phyloP scores from a whole-genome alignment of 2,797 vertebrate species.

The Melanotaenia parkinsoni region DNA sequence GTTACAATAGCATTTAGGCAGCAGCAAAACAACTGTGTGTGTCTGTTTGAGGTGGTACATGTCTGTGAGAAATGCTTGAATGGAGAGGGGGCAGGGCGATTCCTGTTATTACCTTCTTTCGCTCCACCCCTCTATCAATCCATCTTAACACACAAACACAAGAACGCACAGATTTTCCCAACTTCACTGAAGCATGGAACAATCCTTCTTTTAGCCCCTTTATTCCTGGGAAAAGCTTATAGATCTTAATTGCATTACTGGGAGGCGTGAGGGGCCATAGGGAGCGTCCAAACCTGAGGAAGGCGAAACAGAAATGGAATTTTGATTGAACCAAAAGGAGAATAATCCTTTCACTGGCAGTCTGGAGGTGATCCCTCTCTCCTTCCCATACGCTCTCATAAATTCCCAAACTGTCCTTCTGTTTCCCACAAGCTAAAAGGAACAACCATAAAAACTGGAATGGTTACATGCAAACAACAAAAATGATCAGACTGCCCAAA shows the following conservation, averaged over 20 bases:
- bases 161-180: conserved; percentile 47
- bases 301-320: conserved; percentile 74
- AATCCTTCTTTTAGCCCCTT: conserved; percentile 73
- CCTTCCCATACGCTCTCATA: conserved; percentile 30
- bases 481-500: conserved; percentile 39
- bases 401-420: conserved; percentile 8
- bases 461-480: conserved; percentile 28
- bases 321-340: conserved; percentile 74
- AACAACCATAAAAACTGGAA: conserved; percentile 23
- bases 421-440: conserved; percentile 7
- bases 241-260: conserved; percentile 83
- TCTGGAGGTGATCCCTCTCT: conserved; percentile 57
- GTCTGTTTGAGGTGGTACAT: conserved; percentile 4
- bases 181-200: conserved; percentile 69
- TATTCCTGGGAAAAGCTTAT: conserved; percentile 77
- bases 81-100: conserved; percentile 28
- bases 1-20: conserved; percentile 44
- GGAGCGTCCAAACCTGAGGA: conserved; percentile 49
- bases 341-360: conserved; percentile 72
- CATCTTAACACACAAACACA: conserved; percentile 41
- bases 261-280: conserved; percentile 49
- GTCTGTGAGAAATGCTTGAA: conserved; percentile 39
- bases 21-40: conserved; percentile 28
- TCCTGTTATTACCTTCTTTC: conserved; percentile 53
- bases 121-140: conserved; percentile 66